Conservation (phyloP, 2,797 vertebrate species). For the Lutjanus argentimaculatus region DNA sequence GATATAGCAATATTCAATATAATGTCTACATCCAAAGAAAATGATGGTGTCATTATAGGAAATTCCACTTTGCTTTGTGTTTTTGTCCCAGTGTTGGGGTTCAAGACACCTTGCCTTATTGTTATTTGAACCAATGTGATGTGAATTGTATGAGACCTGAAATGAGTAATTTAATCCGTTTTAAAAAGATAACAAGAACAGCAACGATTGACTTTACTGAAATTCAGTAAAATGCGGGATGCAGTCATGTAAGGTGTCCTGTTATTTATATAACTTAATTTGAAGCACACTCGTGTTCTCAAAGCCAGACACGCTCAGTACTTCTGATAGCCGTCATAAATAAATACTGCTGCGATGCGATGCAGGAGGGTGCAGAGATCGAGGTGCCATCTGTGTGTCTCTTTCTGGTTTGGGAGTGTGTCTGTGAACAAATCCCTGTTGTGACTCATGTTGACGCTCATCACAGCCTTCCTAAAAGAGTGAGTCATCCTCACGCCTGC, state of each 20-base stretch:
- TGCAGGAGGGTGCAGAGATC: constrained; percentile 40
- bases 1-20: no score
- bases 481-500: constrained; percentile 76
- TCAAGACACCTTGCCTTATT: neutral
- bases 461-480: constrained; percentile 71
- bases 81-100: no score
- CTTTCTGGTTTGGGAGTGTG: constrained; percentile 56
- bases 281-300: neutral
- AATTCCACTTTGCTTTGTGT: neutral
- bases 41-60: neutral
- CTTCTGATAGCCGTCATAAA: constrained; percentile 56
- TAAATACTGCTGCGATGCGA: constrained; percentile 36
- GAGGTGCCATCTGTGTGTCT: constrained; percentile 77
- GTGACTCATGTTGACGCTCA: constrained; percentile 74
- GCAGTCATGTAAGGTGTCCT: constrained; percentile 1
- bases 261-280: constrained; percentile 19
- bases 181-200: neutral
- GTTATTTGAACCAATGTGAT: neutral
- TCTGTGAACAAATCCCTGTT: constrained; percentile 70
- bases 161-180: neutral
- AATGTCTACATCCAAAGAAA: no score
- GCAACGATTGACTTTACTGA: neutral
- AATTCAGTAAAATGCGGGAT: neutral
- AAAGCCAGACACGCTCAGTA: constrained; percentile 24
- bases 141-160: neutral